A percentile compares a stretch with the other conserved stretches of the same genome.
These are phyloP conservation scores for Polypterus senegalus DNA, from an alignment of 2,113 vertebrate species.

Conservation along the genomic window DNA sequence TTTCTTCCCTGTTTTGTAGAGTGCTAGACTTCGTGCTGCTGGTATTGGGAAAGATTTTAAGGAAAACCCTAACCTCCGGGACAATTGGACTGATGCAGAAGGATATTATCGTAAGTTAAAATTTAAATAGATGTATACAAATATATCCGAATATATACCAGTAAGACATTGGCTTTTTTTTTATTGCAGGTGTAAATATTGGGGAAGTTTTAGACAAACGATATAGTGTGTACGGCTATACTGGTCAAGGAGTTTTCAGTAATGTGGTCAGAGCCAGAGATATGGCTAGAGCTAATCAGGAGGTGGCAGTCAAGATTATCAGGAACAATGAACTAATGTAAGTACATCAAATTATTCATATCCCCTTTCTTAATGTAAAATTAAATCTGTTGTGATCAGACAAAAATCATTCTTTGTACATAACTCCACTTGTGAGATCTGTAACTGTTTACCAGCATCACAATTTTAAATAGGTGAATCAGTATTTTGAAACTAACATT, in stretches of 20 bases:
- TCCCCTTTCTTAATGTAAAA: too few relatives aligned
- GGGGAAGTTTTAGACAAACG: slow-evolving; percentile 94
- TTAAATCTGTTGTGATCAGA: too few relatives aligned
- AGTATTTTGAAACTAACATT: too few relatives aligned
- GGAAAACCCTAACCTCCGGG: slow-evolving; percentile 96
- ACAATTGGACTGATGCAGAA: slow-evolving; percentile 97
- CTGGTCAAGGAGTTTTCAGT: slow-evolving; percentile 95
- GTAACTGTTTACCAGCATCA: too few relatives aligned
- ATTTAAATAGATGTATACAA: neutral
- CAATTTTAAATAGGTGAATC: too few relatives aligned
- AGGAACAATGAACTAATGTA: slow-evolving; percentile 97
- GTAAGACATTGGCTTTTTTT: neutral
- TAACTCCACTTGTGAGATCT: too few relatives aligned
- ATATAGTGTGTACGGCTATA: slow-evolving; percentile 96
- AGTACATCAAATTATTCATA: slow-evolving; percentile 29
- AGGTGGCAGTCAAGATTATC: slow-evolving; percentile 97
- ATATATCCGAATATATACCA: neutral
- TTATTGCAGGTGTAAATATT: slow-evolving; percentile 78
- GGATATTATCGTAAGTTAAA: slow-evolving; percentile 86
- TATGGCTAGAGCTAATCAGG: slow-evolving; percentile 87
- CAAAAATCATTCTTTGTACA: too few relatives aligned
- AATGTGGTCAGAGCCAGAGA: slow-evolving; percentile 92
- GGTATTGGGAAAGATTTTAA: slow-evolving; percentile 97
- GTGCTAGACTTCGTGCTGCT: slow-evolving; percentile 83
- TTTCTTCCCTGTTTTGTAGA: slow-evolving; percentile 40